Conservation (phyloP, 2,113 vertebrate species). For the Nibea coibor region DNA sequence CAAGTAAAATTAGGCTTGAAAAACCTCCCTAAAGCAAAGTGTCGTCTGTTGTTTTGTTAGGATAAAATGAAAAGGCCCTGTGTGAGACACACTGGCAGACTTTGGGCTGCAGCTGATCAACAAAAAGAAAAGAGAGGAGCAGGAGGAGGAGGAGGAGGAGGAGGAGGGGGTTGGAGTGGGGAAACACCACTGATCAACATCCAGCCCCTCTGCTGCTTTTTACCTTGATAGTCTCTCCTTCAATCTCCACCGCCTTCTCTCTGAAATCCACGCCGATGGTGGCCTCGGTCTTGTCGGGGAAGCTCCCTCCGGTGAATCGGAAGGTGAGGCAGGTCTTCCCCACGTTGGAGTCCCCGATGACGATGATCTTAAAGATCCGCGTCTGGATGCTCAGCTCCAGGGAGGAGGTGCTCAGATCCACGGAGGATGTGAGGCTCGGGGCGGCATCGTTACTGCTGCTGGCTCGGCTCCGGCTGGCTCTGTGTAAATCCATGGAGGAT, state of each 20-base stretch:
- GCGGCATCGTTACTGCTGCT: constrained; percentile 67
- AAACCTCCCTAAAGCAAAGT: neutral
- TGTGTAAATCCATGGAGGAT: constrained; percentile 73
- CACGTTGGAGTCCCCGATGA: constrained; percentile 97
- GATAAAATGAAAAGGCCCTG: constrained; percentile 14
- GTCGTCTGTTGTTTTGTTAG: neutral
- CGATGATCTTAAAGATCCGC: constrained; percentile 98
- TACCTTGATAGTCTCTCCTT: constrained; percentile 98
- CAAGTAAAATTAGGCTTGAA: neutral
- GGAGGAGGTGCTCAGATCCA: constrained; percentile 84
- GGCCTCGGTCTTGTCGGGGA: constrained; percentile 95
- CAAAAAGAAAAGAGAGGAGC: constrained; percentile 6
- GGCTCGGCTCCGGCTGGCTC: constrained; percentile 68
- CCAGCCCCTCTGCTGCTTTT: constrained; percentile 43
- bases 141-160: constrained; percentile 1
- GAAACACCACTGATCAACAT: constrained; percentile 33
- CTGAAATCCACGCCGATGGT: constrained; percentile 98
- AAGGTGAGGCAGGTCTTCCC: constrained; percentile 98
- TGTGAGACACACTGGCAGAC: constrained; percentile 21
- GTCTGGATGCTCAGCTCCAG: constrained; percentile 94
- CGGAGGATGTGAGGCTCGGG: constrained; percentile 74
- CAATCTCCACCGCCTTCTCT: constrained; percentile 97
- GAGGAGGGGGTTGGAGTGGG: constrained; percentile 13
- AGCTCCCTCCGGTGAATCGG: constrained; percentile 95
- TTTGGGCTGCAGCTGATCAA: constrained; percentile 50